These are phyloP conservation scores for Alloscopus bannaensis DNA, from an alignment of 2,888 invertebrate species.

Conservation along the genomic window DNA sequence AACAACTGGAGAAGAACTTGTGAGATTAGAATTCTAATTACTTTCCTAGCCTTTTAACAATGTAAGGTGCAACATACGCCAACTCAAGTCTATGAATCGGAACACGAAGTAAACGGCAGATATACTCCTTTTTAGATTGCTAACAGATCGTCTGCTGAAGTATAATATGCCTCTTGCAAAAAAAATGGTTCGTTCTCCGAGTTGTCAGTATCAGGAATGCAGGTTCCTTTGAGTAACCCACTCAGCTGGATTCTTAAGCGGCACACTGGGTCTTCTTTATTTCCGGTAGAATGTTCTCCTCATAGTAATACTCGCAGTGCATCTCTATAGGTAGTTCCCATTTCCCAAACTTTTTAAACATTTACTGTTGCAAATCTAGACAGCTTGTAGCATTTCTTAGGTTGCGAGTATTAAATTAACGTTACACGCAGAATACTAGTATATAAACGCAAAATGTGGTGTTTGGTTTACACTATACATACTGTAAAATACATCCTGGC, in stretches of 20 bases:
- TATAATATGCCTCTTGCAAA: conserved; percentile 11
- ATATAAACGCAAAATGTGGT: not conserved
- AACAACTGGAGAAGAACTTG: conserved; percentile 34
- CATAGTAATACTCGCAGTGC: not conserved
- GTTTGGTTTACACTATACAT: not conserved
- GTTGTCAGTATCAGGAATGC: conserved; percentile 35
- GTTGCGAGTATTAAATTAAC: not conserved
- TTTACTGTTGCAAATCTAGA: not conserved
- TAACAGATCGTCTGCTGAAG: not conserved
- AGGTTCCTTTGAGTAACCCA: conserved; percentile 40
- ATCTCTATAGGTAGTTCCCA: too few relatives aligned
- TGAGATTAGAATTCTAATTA: conserved; percentile 60
- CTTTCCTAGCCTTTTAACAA: conserved; percentile 30
- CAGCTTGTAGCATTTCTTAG: not conserved
- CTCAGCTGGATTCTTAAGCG: conserved; percentile 31
- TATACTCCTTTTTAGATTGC: not conserved
- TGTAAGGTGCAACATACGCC: not conserved
- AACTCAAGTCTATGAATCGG: too few relatives aligned
- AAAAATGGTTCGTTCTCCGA: not conserved
- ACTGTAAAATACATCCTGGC: too few relatives aligned
- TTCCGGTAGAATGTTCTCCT: conserved; percentile 18
- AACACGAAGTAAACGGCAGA: conserved; percentile 1
- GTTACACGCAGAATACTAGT: not conserved
- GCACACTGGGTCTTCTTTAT: conserved; percentile 12
- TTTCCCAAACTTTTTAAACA: not conserved